Conservation (phyloP, 2,888 invertebrate genomes). For the Brachylomia viminalis region DNA sequence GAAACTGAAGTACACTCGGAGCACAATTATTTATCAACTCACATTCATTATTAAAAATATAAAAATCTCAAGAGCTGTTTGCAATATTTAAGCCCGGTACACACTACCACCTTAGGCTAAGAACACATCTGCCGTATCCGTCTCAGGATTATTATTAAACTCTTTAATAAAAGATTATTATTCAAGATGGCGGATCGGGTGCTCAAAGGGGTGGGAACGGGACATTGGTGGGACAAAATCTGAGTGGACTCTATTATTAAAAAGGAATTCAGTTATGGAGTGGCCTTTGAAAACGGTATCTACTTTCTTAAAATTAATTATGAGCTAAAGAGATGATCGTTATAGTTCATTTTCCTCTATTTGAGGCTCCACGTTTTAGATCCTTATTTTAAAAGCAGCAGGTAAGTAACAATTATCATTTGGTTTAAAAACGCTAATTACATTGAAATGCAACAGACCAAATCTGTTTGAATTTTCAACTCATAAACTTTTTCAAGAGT, state of each 20-base stretch:
- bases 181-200: conserved; percentile 86
- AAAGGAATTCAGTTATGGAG: background rate
- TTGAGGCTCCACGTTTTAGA: background rate
- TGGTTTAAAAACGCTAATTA: background rate
- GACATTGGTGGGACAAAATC: conserved; percentile 58
- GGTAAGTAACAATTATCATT: background rate
- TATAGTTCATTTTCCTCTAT: background rate
- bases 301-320: background rate
- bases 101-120: conserved; percentile 69
- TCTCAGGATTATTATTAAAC: conserved; percentile 81
- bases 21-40: conserved; percentile 36
- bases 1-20: conserved; percentile 34
- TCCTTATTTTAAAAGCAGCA: background rate
- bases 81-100: conserved; percentile 65
- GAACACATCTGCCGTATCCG: conserved; percentile 71
- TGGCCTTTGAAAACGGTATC: background rate
- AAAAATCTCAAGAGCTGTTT: conserved; percentile 65
- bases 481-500: no score
- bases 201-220: conserved; percentile 71
- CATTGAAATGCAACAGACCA: background rate
- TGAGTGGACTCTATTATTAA: conserved; percentile 40
- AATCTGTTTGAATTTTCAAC: background rate
- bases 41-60: conserved; percentile 41
- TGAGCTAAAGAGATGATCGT: background rate
- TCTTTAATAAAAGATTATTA: conserved; percentile 84